These are phyloP conservation scores for Phyllotis vaccarum DNA, from an alignment of 2,797 vertebrate species.

Conservation along the genomic window DNA sequence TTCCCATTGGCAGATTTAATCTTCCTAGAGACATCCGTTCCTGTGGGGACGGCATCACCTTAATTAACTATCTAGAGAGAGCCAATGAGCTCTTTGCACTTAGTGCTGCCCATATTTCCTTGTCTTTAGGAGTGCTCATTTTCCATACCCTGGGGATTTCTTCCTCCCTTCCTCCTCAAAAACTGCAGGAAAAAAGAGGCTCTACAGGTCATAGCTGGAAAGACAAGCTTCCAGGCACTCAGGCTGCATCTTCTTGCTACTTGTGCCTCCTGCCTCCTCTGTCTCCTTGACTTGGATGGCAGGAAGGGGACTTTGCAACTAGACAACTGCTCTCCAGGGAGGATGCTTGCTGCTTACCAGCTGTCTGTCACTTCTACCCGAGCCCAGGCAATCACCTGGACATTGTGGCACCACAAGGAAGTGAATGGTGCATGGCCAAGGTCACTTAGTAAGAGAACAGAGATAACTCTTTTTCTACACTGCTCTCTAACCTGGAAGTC, in stretches of 20 bases:
- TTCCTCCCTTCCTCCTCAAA: background rate
- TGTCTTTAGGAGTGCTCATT: conserved; percentile 23
- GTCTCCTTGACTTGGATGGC: background rate
- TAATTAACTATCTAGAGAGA: conserved; percentile 73
- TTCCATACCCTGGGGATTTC: background rate
- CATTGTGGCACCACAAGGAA: background rate
- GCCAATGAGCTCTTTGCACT: conserved; percentile 72
- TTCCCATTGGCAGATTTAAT: background rate
- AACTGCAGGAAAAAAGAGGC: background rate
- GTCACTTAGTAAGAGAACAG: background rate
- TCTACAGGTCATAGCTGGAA: background rate
- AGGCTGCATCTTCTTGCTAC: background rate
- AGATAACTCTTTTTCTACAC: no score
- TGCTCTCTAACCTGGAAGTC: background rate
- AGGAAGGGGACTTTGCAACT: background rate
- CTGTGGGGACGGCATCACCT: background rate
- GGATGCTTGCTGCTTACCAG: background rate
- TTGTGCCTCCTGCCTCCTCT: background rate
- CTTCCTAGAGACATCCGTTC: conserved; percentile 60
- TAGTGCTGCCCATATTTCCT: conserved; percentile 75
- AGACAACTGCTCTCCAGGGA: background rate
- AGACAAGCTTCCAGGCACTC: background rate
- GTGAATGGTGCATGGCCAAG: background rate
- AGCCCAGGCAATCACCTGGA: background rate
- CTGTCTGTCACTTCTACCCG: background rate